Percentiles rank a stretch among this genome's conserved stretches.
Evolutionary conservation across 2,888 invertebrate species (phyloP).

Genomic region (Tinea semifulvella): DNA sequence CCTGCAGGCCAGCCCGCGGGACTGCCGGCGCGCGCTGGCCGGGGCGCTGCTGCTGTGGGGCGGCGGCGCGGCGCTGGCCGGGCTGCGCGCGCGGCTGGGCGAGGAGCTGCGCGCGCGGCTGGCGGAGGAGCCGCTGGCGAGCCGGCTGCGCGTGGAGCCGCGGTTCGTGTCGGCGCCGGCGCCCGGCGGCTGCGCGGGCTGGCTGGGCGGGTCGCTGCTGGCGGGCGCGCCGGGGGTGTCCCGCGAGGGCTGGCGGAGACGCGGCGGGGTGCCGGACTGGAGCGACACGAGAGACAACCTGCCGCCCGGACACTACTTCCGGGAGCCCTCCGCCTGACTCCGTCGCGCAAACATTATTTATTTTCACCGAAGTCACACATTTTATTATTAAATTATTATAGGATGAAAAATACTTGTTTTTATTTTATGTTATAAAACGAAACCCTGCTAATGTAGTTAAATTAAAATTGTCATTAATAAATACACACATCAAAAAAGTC

Average conservation of each 20-base stretch:
- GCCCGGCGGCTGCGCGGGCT: slow-evolving; percentile 80
- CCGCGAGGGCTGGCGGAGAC: slow-evolving; percentile 77
- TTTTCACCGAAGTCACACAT: no score
- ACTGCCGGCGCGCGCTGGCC: slow-evolving; percentile 79
- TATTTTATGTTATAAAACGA: no score
- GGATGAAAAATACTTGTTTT: no score
- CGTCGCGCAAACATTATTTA: no score
- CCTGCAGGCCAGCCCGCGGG: slow-evolving; percentile 81
- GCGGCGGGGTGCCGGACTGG: slow-evolving; percentile 85
- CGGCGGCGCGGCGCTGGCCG: slow-evolving; percentile 84
- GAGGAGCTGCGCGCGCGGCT: slow-evolving; percentile 77
- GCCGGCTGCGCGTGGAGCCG: slow-evolving; percentile 24
- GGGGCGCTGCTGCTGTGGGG: slow-evolving; percentile 89
- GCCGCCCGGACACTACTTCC: slow-evolving; percentile 37
- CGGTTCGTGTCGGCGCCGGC: slow-evolving; percentile 85
- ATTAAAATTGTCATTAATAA: no score
- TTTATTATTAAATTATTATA: no score
- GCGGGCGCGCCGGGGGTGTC: slow-evolving; percentile 75
- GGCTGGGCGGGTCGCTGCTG: slow-evolving; percentile 77
- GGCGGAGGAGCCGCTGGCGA: slow-evolving; percentile 62
- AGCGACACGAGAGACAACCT: slow-evolving; percentile 70
- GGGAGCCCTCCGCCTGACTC: slow-evolving; percentile 15
- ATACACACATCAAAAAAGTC: no score
- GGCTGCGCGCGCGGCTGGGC: slow-evolving; percentile 82
- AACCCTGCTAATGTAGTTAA: no score